These are phyloP conservation scores for Sylvia borin DNA, from an alignment of 2,797 vertebrate species.

Conservation along the genomic window DNA sequence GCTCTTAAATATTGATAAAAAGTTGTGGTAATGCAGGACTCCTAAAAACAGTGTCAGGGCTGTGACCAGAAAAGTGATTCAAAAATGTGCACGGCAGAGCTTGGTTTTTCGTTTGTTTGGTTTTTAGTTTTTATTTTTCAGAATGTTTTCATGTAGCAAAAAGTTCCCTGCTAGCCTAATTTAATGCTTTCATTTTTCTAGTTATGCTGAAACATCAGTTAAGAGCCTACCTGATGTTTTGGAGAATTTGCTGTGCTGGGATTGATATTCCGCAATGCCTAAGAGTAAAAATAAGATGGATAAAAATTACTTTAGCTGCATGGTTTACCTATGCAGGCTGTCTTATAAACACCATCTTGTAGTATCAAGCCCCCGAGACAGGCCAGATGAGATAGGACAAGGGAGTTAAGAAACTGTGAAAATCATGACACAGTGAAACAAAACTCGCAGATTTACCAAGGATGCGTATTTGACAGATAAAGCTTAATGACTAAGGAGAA, in stretches of 20 bases:
- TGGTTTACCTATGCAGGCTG: slow-evolving; percentile 74
- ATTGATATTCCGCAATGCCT: slow-evolving; percentile 86
- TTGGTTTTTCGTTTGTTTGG: background rate
- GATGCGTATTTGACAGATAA: slow-evolving; percentile 59
- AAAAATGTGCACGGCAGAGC: background rate
- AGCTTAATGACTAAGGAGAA: background rate
- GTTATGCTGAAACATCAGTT: slow-evolving; percentile 78
- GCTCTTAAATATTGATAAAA: background rate
- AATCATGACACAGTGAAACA: slow-evolving; percentile 58
- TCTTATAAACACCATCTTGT: slow-evolving; percentile 76
- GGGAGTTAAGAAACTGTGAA: slow-evolving; percentile 66
- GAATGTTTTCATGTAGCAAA: slow-evolving; percentile 30
- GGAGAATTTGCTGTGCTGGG: slow-evolving; percentile 85
- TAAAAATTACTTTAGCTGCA: slow-evolving; percentile 81
- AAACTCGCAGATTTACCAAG: slow-evolving; percentile 61
- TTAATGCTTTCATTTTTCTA: slow-evolving; percentile 59
- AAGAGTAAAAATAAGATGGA: slow-evolving; percentile 84
- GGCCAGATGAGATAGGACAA: slow-evolving; percentile 73
- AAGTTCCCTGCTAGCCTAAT: slow-evolving; percentile 66
- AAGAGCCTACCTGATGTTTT: slow-evolving; percentile 86
- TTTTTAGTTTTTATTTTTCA: background rate
- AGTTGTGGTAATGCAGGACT: slow-evolving; percentile 6
- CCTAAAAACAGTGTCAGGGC: background rate
- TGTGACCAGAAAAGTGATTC: background rate
- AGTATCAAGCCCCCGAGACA: slow-evolving; percentile 73